These are phyloP conservation scores for Procambarus virginalis DNA, from an alignment of 1,140 invertebrate species.

Conservation along the genomic window DNA sequence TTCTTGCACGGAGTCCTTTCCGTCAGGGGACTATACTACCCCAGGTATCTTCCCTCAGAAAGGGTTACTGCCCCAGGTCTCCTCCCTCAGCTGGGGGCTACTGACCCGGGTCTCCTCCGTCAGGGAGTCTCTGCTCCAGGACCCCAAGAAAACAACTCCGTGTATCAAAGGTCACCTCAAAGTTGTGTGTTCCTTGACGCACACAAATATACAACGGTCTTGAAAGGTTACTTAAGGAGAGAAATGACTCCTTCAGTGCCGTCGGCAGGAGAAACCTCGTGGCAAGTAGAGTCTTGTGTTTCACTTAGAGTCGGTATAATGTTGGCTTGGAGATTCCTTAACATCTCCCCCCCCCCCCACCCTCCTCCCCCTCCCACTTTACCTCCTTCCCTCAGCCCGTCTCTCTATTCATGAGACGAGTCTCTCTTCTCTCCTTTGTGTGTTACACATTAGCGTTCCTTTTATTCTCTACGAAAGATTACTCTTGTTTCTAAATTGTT, in stretches of 20 bases:
- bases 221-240: too few species aligned
- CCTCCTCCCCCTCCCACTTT: constrained; percentile 6
- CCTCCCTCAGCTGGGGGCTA: too few species aligned
- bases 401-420: not conserved
- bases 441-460: not conserved
- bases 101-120: too few species aligned
- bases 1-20: too few species aligned
- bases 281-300: not conserved
- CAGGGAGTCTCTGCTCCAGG: not conserved
- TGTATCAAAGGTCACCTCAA: not conserved
- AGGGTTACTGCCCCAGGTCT: not conserved
- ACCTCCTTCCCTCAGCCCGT: not conserved
- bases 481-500: too few species aligned
- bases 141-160: not conserved
- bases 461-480: too few species aligned
- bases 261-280: not conserved
- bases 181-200: not conserved
- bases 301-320: not conserved
- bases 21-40: not conserved
- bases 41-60: not conserved
- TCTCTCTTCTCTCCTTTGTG: not conserved
- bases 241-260: not conserved
- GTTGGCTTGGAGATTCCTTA: not conserved
- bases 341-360: not conserved
- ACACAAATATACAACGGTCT: not conserved